Conservation (phyloP, 2,797 vertebrate species). For the Alcedo atthis region DNA sequence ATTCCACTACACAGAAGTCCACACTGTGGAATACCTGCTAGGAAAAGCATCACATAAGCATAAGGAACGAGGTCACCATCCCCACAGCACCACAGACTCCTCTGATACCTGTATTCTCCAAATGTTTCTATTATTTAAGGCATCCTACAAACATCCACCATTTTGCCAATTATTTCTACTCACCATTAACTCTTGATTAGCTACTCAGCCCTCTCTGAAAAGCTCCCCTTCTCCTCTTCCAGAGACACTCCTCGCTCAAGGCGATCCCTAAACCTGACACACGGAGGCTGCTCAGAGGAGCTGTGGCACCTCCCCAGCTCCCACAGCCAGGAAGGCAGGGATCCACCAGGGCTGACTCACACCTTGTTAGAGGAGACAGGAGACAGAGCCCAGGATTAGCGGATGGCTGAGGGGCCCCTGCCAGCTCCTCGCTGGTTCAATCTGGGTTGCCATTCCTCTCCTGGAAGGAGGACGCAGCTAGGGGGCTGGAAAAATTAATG, state of each 20-base stretch:
- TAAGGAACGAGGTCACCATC: neutral
- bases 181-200: neutral
- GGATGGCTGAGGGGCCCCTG: neutral
- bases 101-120: neutral
- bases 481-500: slow-evolving; percentile 40
- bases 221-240: rapidly evolving
- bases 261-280: neutral
- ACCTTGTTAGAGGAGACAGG: neutral
- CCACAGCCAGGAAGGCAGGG: neutral
- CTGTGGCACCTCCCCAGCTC: slow-evolving; percentile 14
- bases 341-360: slow-evolving; percentile 44
- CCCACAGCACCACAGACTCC: neutral
- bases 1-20: neutral
- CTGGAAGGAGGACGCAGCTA: neutral
- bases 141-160: neutral
- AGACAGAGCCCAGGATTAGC: neutral
- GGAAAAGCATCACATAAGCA: neutral
- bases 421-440: neutral
- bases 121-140: neutral
- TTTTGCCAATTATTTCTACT: slow-evolving; percentile 7
- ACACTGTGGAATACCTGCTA: neutral
- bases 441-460: neutral
- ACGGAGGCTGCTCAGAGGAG: neutral
- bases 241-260: neutral
- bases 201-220: neutral